Evolutionary conservation across 2,888 invertebrate species (phyloP), one percentile per base, ranked within the genome.

Genomic region (Erebia ligea): DNA sequence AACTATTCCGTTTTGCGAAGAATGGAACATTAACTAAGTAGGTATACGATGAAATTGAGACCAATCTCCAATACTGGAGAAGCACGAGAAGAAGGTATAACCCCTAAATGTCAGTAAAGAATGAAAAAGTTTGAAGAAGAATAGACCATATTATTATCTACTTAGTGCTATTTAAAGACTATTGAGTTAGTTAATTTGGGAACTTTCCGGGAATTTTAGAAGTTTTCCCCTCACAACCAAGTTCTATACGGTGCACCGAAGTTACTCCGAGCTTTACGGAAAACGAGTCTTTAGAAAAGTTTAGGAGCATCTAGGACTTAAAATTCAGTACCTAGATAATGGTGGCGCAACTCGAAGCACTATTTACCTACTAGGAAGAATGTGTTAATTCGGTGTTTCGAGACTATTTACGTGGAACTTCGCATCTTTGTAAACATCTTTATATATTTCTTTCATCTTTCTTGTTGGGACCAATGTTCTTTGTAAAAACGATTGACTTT

Each of bases 261-360:
- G 40, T 59, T 57, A 40, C 34, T 19, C 9, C 45, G 40, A 50
- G 25, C 48, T 50, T 63, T 25, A 25, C 62, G 21, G 48, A 63
- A 63, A 48, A 19, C 15, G 62, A 13, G 21, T 63, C 62, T 63
- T 48, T 48, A 50, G 25, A 63, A 62, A 63, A 63, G 48, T 63
- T 63, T 15, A 8, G n/a, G n/a, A 48, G 21, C 2, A 45, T 62
- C 21, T 62, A 3, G 21, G 62, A 21, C 62, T 21, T 25, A 58
- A 34, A 58, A 34, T 58, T 58, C 58, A 58, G 40, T 10, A 13
- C 42, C n/a, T 48, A 48, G 48, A 48, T 48, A 40, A n/a, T 40
- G 9, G 17, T n/a, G 40, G n/a, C 40, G 40, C 40, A 59, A 11
- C 17, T 59, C 40, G 42, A 42, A 59, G 17, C 59, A 42, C 17